Base-by-base conservation (phyloP, 2,888 invertebrate species). In the Xestobium rufovillosum region DNA sequence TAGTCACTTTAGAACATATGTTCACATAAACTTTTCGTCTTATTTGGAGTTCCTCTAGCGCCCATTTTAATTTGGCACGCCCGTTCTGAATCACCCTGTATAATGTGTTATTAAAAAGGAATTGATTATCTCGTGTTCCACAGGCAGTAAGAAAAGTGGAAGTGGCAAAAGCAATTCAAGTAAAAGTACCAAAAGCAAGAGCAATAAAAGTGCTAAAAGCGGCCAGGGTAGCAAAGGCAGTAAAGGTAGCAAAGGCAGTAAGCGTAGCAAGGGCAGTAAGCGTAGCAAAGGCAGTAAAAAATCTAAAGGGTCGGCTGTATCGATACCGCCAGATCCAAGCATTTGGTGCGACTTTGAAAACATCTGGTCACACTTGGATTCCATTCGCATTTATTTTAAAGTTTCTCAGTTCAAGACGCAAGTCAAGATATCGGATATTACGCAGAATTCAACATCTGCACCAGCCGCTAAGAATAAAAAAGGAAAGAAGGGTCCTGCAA, bases 261-360 rank as follows among this genome's bases (percentile, higher is more conserved):
- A 8, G 4, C 34, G 29, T 14, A 39, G 38, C 32, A 28, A 26
- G 15, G 26, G 26, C 3, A 38, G 39, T 19, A 39, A 45, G 36
- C 39, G 29, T 11, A 16, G 3, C 10, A 44, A 39, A 16, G 25
- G 17, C 23, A 37, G 23, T 15, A 42, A 36, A 13, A 29, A 14
- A 12, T 28, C n/a, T n/a, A n/a, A 31, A n/a, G 39, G 36, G 28
- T 39, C 34, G 14, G 27, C 14, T 29, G 36, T 49, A 12, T 26
- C 40, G 1, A 36, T 47, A 26, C 48, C 51, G 2, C 45, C 47
- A 2, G 55, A 60, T 43, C 51, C 54, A 3, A 51, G 53, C 12
- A 31, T 53, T 25, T 65, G 63, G 63, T 41, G 51, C 6, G 56
- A 61, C 38, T 61, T 59, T 34, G 46, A 52, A 4, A 47, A 57